Evolutionary conservation across 2,113 vertebrate genomes (phyloP).

Genomic region (Empidonax alnorum): DNA sequence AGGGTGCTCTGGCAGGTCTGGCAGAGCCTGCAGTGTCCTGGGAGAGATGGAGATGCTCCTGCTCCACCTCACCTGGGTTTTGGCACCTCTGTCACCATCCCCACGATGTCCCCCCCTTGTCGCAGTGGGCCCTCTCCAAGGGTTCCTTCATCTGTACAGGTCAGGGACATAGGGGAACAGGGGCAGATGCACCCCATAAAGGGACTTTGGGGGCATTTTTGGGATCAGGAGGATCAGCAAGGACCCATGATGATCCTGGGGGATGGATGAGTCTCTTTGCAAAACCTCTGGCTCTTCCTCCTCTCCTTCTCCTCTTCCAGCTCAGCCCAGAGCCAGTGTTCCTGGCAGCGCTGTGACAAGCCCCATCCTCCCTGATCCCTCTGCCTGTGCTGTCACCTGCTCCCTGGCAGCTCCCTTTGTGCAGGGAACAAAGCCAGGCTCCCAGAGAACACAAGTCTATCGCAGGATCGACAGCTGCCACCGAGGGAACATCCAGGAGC

Average conservation of each 20-base stretch:
- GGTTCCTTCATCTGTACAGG: neutral
- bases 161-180: accelerated
- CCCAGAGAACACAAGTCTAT: accelerated
- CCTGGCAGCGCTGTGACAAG: neutral
- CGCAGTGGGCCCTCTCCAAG: neutral
- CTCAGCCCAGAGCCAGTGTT: neutral
- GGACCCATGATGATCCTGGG: neutral
- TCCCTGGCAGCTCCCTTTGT: neutral
- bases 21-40: neutral
- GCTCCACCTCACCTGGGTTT: neutral
- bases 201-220: accelerated
- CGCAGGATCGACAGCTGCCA: neutral
- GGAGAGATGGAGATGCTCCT: neutral
- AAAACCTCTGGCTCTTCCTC: neutral
- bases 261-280: neutral
- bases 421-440: neutral
- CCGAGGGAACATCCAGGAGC: neutral
- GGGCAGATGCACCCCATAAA: accelerated
- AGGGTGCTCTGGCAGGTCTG: accelerated
- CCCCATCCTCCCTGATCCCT: neutral
- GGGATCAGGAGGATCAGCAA: neutral
- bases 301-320: neutral
- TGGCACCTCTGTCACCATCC: neutral
- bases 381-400: neutral
- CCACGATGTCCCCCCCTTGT: accelerated